Base-by-base conservation (phyloP, 2,113 vertebrate genomes). In the Pelusios castaneus region DNA sequence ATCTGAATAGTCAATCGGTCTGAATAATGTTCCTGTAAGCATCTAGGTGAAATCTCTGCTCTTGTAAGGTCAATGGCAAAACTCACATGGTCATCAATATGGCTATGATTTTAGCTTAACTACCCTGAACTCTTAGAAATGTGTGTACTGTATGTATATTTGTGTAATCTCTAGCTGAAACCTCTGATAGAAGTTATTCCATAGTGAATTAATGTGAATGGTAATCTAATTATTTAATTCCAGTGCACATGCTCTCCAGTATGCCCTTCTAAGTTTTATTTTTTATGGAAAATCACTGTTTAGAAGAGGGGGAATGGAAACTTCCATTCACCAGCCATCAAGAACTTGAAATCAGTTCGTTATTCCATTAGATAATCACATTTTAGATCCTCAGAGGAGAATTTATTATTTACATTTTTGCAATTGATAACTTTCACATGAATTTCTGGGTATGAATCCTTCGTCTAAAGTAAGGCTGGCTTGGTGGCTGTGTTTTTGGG, bases 141-240 rank as follows among this genome's bases (percentile, higher is more conserved):
- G 0, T 0, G 3, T 41, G 19, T 22, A 9, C 4, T 51, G 24
- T 5, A 52, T 52, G 51, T 52, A 13, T 51, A 51, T 51, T 52
- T 52, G 51, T 52, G 51, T 84, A 43, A 5, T 7, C 91, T 12
- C 34, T 77, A 31, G 5, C 22, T 54, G 6, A 14, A 56, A 31
- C 8, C 21, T 10, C 11, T 34, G 31, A 60, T 16, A 60, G 27
- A 60, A 34, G 60, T 31, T 63, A 31, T 63, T 34, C 31, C 21
- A 3, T 2, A n/a, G 12, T 1, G 13, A 38, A 73, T 2, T 73
- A 29, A 34, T 34, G 31, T 63, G 60, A 29, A 34, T 34, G 31
- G 60, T 34, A 34, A 63, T 31, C 31, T 63, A 63, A 2, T 17
- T 14, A 43, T 79, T 85, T 90, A 22, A 78, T 51, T n/a, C 47